Evolutionary conservation across 2,113 vertebrate species (phyloP), one percentile per base, ranked within the genome.

Genomic region (Motacilla alba): DNA sequence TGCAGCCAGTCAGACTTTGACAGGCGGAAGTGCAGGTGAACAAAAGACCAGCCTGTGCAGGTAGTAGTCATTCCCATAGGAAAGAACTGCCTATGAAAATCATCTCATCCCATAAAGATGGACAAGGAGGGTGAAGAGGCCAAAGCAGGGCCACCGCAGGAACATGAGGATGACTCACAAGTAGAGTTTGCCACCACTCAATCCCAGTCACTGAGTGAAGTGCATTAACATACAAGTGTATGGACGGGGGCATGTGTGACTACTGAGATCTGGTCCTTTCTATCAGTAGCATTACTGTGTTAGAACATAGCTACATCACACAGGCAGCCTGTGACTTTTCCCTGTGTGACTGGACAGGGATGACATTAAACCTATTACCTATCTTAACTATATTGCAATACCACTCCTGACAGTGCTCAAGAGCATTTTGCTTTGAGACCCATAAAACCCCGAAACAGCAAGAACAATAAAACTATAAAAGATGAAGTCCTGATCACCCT

Each of bases 41-140:
- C 37, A 60, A 26, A 76, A 60, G 24, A 60, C 14, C 31, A 77
- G 13, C 17, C 27, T 28, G 9, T 77, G 31, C 27, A 52, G 31
- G 37, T 12, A 15, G 33, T 13, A 27, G 17, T 68, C 0, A 0
- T 10, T 68, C 27, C 33, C 37, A 3, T 33, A 18, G 1, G 3
- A 27, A 44, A 8, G 31, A 68, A 28, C 39, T 50, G 33, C 2
- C 0, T 7, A 5, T 27, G 37, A 15, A 44, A 68, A 26, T 33
- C 24, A 26, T 41, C 20, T 58, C 33, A 37, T 44, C 44, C 46
- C 37, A 37, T 68, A 37, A 52, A 21, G 30, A 58, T 3, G 9
- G 37, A 28, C 6, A 15, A 60, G 46, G 27, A 44, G 8, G 30
- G 6, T 33, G 37, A 60, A 19, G 22, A 37, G 6, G 15, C 27